Evolutionary conservation across 2,888 invertebrate species (phyloP), one percentile per base, ranked within the genome.

Genomic region (Blera fallax): DNA sequence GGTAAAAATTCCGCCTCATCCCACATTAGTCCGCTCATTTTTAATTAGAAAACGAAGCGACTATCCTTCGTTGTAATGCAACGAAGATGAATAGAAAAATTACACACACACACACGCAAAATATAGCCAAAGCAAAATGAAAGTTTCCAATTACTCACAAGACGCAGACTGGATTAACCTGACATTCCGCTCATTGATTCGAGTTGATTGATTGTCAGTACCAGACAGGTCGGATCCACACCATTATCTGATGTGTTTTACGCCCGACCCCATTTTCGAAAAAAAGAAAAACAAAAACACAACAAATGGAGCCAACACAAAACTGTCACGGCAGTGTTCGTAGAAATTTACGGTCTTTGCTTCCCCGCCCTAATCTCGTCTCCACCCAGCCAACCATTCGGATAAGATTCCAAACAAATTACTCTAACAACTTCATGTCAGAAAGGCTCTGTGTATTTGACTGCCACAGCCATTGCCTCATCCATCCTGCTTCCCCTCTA

Each of bases 111-210:
- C n/a, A n/a, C n/a, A n/a, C n/a, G n/a, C 16, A 79, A 24, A 8
- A 45, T 21, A n/a, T 52, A 56, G 18, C 21, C 3, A 34, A 50
- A 43, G 29, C 37, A 43, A 70, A 58, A 76, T 65, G 37, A 65
- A 78, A 69, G 54, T 56, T 83, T 83, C 73, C 78, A 78, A 73
- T 78, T 83, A 78, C 78, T 73, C 60, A n/a, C n/a, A 82, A 72
- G 72, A 72, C 45, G 24, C 27, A n/a, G 45, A 65, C 48, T 16
- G 72, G 77, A 77, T 83, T 56, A 79, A 79, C 67, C 62, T 79
- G 83, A 84, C 83, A 79, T 43, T 45, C 54, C 52, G 34, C 27
- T 32, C 52, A 78, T 79, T 84, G 83, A 83, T 79, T 79, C 54
- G 14, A 52, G 40, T 40, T 78, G 79, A 84, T 84, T 84, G 83